Evolutionary conservation across 1,140 invertebrate genomes (phyloP).

Genomic region (Zophobas morio): DNA sequence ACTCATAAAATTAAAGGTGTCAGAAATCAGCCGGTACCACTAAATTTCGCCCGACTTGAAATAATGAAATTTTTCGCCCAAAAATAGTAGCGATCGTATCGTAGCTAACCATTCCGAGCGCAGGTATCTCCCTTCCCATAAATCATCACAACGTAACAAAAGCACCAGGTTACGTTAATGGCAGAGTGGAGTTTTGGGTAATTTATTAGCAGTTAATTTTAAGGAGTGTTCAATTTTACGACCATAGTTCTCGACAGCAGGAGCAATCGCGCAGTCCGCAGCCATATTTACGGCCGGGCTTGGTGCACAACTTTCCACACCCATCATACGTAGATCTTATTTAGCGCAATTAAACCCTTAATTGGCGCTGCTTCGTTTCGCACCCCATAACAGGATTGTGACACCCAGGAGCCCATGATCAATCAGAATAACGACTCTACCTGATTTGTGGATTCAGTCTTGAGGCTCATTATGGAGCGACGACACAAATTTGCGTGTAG

Average conservation of each 20-base stretch:
- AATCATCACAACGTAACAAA: conserved; percentile 42
- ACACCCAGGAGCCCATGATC: background rate
- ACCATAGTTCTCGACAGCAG: conserved; percentile 56
- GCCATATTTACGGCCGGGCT: conserved; percentile 49
- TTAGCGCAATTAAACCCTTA: conserved; percentile 14
- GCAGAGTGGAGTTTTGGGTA: conserved; percentile 59
- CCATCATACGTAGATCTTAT: conserved; percentile 18
- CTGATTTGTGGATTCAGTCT: no score
- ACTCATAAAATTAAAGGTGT: background rate
- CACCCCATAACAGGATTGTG: background rate
- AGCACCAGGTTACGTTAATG: conserved; percentile 58
- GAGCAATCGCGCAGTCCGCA: conserved; percentile 47
- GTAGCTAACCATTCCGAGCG: conserved; percentile 4
- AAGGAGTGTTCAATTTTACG: conserved; percentile 65
- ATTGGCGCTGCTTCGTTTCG: conserved; percentile 1
- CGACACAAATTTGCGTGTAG: no score
- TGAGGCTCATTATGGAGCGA: no score
- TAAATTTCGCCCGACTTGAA: no score
- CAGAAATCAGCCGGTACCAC: no score
- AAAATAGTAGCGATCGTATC: background rate
- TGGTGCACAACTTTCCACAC: conserved; percentile 40
- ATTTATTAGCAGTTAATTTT: conserved; percentile 66
- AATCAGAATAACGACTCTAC: background rate
- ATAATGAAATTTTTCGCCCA: background rate
- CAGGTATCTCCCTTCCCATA: conserved; percentile 33